Percentiles rank a stretch among this genome's conserved stretches.
phyloP scores from a whole-genome alignment of 2,113 vertebrate genomes.

The Leucopsar rothschildi region DNA sequence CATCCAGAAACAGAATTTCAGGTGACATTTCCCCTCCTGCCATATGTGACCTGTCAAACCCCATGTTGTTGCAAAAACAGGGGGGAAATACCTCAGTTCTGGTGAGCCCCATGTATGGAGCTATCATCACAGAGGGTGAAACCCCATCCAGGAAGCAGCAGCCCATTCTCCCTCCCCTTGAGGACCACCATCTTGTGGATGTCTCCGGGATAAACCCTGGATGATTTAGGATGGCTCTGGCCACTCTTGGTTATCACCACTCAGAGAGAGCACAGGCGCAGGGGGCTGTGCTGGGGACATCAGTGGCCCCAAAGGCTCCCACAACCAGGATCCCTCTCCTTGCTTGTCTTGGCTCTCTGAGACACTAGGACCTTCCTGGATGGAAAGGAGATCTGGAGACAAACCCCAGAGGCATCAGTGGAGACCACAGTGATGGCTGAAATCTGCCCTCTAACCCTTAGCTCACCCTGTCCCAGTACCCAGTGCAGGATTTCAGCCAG shows the following conservation, averaged over 20 bases:
- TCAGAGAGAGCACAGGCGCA: accelerated
- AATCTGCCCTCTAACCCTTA: background rate
- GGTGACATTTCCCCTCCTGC: background rate
- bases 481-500: background rate
- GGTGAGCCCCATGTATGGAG: accelerated
- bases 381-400: background rate
- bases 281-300: background rate
- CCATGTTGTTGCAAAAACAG: background rate
- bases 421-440: background rate
- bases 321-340: background rate
- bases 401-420: background rate
- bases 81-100: background rate
- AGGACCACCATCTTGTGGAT: accelerated
- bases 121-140: background rate
- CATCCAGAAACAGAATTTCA: background rate
- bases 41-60: accelerated
- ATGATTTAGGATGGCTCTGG: background rate
- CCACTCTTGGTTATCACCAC: background rate
- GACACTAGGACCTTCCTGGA: background rate
- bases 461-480: background rate
- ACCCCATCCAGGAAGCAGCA: background rate
- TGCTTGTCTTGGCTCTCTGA: background rate
- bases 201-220: background rate
- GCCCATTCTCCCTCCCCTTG: background rate
- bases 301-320: background rate